These are phyloP conservation scores for Podarcis muralis DNA, from an alignment of 2,113 vertebrate species.

Conservation along the genomic window DNA sequence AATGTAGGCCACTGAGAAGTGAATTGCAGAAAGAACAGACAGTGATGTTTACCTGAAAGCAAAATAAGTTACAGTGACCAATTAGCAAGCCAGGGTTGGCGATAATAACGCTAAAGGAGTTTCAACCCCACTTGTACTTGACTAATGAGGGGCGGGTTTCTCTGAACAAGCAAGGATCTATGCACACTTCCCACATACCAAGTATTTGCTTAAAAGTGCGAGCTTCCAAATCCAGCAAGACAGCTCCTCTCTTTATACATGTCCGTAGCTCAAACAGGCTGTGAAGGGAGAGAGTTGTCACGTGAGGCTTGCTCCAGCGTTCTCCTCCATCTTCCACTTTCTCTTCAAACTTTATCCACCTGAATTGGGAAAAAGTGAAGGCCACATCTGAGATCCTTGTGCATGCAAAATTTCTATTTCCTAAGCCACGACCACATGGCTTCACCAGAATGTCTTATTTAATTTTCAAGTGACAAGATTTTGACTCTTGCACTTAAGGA, in stretches of 20 bases:
- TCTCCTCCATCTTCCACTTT: constrained; percentile 75
- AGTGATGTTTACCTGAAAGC: no score
- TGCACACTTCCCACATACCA: constrained; percentile 47
- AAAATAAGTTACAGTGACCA: background rate
- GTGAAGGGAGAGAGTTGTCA: constrained; percentile 72
- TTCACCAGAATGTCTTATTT: background rate
- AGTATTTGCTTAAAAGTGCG: constrained; percentile 75
- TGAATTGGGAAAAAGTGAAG: constrained; percentile 40
- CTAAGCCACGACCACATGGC: background rate
- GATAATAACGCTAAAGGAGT: background rate
- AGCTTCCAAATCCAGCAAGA: constrained; percentile 72
- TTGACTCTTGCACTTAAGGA: background rate
- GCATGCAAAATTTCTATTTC: background rate
- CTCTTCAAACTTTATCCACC: constrained; percentile 83
- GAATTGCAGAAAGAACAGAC: no score
- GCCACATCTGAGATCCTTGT: background rate
- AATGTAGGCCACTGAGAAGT: no score
- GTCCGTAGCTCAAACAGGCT: constrained; percentile 75
- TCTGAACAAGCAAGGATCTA: background rate
- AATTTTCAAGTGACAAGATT: background rate
- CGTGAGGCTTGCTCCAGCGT: constrained; percentile 76
- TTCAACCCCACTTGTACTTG: background rate
- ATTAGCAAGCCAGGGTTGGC: background rate
- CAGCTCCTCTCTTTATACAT: constrained; percentile 21
- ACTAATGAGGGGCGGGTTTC: background rate